Evolutionary conservation across 2,888 invertebrate genomes (phyloP), one percentile per base, ranked within the genome.

Genomic region (Papilio demoleus): DNA sequence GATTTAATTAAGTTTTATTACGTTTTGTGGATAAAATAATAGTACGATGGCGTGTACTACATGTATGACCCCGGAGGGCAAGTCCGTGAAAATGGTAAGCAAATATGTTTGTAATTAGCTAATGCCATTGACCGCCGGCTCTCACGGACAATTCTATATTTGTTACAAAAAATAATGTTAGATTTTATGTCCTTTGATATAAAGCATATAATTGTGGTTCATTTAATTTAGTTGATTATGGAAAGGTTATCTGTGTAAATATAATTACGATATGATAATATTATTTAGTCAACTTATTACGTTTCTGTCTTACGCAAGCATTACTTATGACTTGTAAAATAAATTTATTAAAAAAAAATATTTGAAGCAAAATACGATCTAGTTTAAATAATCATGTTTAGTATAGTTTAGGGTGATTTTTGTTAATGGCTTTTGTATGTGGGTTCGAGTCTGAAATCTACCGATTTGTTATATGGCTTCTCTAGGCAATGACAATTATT

Each of bases 11-110:
- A 65, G 56, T 67, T 70, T 71, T 68, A 68, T 72, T 72, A 45
- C 65, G 69, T 53, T 72, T 71, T 69, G 65, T 72, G 64, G 69
- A 71, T 31, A 70, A 22, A 50, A 31, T 40, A 64, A 56, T 53
- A 47, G 58, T 40, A 72, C 70, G 74, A 90, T 90, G 89, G 82
- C 88, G 79, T 89, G 90, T 70, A 75, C 85, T 11, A 71, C 83
- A 58, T 89, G 89, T 75, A 70, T 82, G 74, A 79, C 79, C 70
- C 76, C 79, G 34, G 83, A 83, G 0, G 79, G 77, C 56, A 86
- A 83, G 73, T 76, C 82, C 1, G 78, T 82, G 34, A 86, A 82
- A 81, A 87, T 84, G 85, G 88, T 88, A 74, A 83, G 87, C 53
- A 17, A 31, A 17, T 47, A 17, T 24, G 11, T 53, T n/a, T 31